phyloP scores from a whole-genome alignment of 2,888 invertebrate genomes.

The Chaetogeoica ovagalla region DNA sequence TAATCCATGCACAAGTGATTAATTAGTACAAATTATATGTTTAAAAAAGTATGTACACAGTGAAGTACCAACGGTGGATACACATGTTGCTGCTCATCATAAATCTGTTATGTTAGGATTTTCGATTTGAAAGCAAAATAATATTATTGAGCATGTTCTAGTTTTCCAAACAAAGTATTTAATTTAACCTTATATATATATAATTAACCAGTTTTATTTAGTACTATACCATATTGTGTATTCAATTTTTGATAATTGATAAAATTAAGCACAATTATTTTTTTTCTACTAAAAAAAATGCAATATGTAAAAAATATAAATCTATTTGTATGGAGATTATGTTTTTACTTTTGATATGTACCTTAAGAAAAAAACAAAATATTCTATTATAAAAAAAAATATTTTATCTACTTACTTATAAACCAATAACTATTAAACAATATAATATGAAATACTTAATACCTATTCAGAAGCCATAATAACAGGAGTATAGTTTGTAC shows the following conservation, averaged over 20 bases:
- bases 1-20: neutral
- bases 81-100: too few relatives aligned
- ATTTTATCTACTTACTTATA: neutral
- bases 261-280: too few relatives aligned
- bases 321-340: neutral
- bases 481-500: neutral
- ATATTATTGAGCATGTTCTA: too few relatives aligned
- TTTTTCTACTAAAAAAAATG: neutral
- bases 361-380: neutral
- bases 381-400: neutral
- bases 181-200: too few relatives aligned
- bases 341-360: neutral
- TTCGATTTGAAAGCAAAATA: too few relatives aligned
- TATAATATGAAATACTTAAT: conserved; percentile 6
- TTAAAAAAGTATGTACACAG: neutral
- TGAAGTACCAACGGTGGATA: too few relatives aligned
- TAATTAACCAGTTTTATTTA: too few relatives aligned
- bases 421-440: neutral
- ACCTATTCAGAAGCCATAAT: neutral
- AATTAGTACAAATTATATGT: neutral
- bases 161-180: too few relatives aligned
- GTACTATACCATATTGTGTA: too few relatives aligned
- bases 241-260: too few relatives aligned
- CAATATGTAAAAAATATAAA: neutral
- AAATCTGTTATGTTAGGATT: neutral